phyloP scores from a whole-genome alignment of 1,140 invertebrate species.

The Brachionus sp. region DNA sequence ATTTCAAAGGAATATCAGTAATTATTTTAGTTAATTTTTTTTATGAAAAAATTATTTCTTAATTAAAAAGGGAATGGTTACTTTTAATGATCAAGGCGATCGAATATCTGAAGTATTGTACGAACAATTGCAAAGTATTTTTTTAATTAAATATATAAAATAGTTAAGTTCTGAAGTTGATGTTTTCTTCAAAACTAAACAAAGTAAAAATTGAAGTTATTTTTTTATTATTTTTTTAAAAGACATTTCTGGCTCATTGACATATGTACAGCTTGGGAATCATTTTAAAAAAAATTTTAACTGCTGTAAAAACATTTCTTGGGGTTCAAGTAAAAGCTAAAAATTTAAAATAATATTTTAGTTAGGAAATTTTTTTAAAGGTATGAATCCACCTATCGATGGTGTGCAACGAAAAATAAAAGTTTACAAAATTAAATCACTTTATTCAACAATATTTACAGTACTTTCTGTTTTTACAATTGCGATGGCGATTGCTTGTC shows the following conservation, averaged over 20 bases:
- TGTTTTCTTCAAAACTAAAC: background rate
- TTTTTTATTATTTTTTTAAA: background rate
- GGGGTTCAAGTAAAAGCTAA: constrained; percentile 12
- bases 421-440: background rate
- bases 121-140: constrained; percentile 76
- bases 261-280: constrained; percentile 17
- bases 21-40: constrained; percentile 57
- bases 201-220: too few relatives aligned
- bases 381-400: background rate
- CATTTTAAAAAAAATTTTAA: constrained; percentile 43
- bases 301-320: constrained; percentile 28
- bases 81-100: constrained; percentile 92
- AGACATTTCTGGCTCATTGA: constrained; percentile 4
- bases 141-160: too few relatives aligned
- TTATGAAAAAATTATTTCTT: background rate
- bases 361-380: background rate
- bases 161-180: too few relatives aligned
- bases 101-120: constrained; percentile 97
- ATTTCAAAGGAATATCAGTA: constrained; percentile 95
- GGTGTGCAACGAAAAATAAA: constrained; percentile 35
- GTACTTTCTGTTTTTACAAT: constrained; percentile 29
- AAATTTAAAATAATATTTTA: background rate
- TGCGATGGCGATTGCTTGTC: constrained; percentile 45
- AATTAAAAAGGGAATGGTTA: constrained; percentile 75
- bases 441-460: background rate